Evolutionary conservation across 2,797 vertebrate genomes (phyloP).

Genomic region (Apogon talboti): DNA sequence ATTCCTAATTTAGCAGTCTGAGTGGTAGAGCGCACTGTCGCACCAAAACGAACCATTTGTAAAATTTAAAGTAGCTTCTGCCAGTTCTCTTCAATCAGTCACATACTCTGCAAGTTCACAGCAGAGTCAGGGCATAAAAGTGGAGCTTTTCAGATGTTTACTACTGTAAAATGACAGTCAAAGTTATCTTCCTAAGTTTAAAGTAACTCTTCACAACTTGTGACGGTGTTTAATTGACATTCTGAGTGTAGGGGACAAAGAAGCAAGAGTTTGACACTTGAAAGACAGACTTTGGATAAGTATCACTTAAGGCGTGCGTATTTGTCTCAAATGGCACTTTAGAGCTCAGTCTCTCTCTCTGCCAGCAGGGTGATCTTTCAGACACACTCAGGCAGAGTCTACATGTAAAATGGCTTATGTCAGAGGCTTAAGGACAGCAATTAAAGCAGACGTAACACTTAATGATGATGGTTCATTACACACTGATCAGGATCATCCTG

Average conservation of each 20-base stretch:
- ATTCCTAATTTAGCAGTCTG: slow-evolving; percentile 53
- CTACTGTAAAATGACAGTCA: slow-evolving; percentile 6
- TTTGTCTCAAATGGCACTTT: slow-evolving; percentile 36
- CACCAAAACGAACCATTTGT: slow-evolving; percentile 37
- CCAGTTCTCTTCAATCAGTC: slow-evolving; percentile 21
- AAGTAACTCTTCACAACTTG: not conserved
- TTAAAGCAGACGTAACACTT: slow-evolving; percentile 19
- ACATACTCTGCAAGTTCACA: slow-evolving; percentile 22
- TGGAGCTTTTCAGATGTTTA: slow-evolving; percentile 28
- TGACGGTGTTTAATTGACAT: not conserved
- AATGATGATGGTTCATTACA: slow-evolving; percentile 37
- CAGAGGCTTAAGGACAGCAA: slow-evolving; percentile 46
- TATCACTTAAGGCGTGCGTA: slow-evolving; percentile 34
- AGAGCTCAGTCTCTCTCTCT: slow-evolving; percentile 21
- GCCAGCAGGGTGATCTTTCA: slow-evolving; percentile 28
- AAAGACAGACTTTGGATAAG: slow-evolving; percentile 31
- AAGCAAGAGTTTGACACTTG: slow-evolving; percentile 18
- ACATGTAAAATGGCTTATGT: slow-evolving; percentile 28
- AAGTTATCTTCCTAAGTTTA: not conserved
- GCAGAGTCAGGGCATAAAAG: slow-evolving; percentile 22
- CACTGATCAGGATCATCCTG: slow-evolving; percentile 37
- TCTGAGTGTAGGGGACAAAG: not conserved
- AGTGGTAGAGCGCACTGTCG: slow-evolving; percentile 16
- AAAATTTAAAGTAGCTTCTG: slow-evolving; percentile 39
- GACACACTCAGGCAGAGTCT: slow-evolving; percentile 29